Percentiles rank a stretch among this genome's conserved stretches.
phyloP scores from a whole-genome alignment of 1,140 invertebrate species.

The Pseudomyrmex concolor region DNA sequence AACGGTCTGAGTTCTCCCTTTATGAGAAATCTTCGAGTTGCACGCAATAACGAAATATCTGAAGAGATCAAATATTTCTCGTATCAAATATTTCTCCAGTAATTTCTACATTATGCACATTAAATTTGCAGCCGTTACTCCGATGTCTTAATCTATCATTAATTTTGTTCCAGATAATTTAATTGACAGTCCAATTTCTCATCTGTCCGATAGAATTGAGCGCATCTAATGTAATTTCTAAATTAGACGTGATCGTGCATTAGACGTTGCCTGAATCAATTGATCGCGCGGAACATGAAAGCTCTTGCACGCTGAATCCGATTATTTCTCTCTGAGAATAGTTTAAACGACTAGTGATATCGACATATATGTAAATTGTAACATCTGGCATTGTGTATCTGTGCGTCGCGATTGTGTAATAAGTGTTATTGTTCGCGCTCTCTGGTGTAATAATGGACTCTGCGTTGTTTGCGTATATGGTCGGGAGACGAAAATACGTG shows the following conservation, averaged over 20 bases:
- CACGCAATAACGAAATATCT: neutral
- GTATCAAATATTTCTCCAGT: too few relatives aligned
- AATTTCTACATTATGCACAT: too few relatives aligned
- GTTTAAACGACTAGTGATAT: constrained; percentile 46
- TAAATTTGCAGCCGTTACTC: too few relatives aligned
- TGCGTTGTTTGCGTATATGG: neutral
- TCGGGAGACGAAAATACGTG: neutral
- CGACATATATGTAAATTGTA: constrained; percentile 36
- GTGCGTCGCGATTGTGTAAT: neutral
- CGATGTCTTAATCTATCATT: too few relatives aligned
- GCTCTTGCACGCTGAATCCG: constrained; percentile 13
- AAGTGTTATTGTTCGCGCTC: constrained; percentile 21
- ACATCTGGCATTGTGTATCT: constrained; percentile 12
- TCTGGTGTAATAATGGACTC: constrained; percentile 25
- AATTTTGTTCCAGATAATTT: too few relatives aligned
- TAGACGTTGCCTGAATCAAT: constrained; percentile 36
- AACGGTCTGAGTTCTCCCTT: constrained; percentile 3
- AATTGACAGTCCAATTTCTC: neutral
- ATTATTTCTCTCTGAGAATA: constrained; percentile 4
- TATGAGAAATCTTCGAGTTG: neutral
- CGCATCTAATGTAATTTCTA: constrained; percentile 47
- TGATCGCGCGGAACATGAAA: neutral
- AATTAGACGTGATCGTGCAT: neutral
- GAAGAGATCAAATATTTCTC: constrained; percentile 5
- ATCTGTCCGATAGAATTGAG: constrained; percentile 24